Evolutionary conservation across 1,140 invertebrate species (phyloP).

Genomic region (Trachymyrmex septentrionalis): DNA sequence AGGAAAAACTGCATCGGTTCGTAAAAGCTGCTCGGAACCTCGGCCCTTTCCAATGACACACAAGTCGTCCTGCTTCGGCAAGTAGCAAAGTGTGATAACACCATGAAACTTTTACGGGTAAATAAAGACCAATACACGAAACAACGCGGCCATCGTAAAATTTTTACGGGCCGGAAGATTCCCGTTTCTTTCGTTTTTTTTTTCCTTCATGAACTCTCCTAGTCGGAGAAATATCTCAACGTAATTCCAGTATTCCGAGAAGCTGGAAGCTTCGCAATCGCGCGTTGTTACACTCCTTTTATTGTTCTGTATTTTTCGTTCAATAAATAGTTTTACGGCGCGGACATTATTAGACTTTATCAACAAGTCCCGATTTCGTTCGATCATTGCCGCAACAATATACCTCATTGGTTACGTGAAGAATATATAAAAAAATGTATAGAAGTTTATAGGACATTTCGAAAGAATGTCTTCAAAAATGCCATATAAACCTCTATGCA

Average conservation of each 20-base stretch:
- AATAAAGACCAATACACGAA: constrained; percentile 73
- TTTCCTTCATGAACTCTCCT: constrained; percentile 53
- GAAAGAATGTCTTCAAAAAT: background rate
- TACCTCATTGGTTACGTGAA: background rate
- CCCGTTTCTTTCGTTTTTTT: constrained; percentile 16
- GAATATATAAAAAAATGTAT: background rate
- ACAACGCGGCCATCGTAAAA: constrained; percentile 73
- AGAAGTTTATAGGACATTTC: background rate
- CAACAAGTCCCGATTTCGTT: constrained; percentile 14
- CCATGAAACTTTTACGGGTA: constrained; percentile 74
- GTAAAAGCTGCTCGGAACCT: constrained; percentile 64
- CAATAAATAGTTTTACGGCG: constrained; percentile 53
- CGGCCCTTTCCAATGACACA: constrained; percentile 71
- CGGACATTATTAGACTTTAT: constrained; percentile 48
- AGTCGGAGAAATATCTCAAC: constrained; percentile 36
- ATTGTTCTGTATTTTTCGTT: constrained; percentile 42
- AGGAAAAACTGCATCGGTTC: constrained; percentile 41
- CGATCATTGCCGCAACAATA: background rate
- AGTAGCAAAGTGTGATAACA: constrained; percentile 73
- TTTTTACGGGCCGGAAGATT: constrained; percentile 65
- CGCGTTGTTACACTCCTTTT: constrained; percentile 46
- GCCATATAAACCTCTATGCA: no score
- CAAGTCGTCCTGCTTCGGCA: constrained; percentile 67
- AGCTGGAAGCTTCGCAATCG: constrained; percentile 48
- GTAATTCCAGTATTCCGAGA: constrained; percentile 48